Base-by-base conservation (phyloP, 2,113 vertebrate genomes). In the Saguinus midas region DNA sequence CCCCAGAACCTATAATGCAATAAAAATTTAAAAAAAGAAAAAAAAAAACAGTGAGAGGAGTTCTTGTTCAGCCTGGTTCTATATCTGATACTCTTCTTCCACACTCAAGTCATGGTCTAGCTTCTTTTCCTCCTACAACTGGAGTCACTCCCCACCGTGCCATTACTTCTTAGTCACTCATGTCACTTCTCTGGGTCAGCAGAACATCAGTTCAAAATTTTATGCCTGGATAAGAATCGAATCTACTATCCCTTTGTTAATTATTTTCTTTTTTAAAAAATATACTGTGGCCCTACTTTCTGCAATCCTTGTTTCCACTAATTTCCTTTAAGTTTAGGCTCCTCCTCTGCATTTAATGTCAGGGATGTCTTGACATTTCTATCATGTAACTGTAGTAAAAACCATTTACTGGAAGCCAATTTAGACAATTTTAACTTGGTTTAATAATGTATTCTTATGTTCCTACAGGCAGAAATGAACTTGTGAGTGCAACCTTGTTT, bases 121-220 rank as follows among this genome's bases (percentile, higher is more conserved):
- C 3, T 29, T 6, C 5, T 1, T 0, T 82, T 81, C 11, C 3
- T 70, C 50, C n/a, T 10, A 70, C 9, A 40, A 4, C 3, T 35
- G 14, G 1, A 25, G 3, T 45, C 4, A 61, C 8, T 32, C 3
- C 6, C 6, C 14, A 37, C 29, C 12, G 21, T 4, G 23, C 3
- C 13, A 72, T 14, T 50, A 6, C 5, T 68, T 83, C 14, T 84
- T 83, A 81, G 35, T 8, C 20, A 43, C 32, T 4, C 5, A 58
- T 9, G 25, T 0, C 21, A 61, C 23, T 87, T 50, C 17, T 78
- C 35, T 55, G 11, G 18, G 3, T 83, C 21, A 55, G 27, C 6
- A 43, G 75, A 37, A 4, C 6, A 55, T 35, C 18, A n/a, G 0
- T 45, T 76, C 37, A 48, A 13, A 78, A 70, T 66, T 82, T 89